Evolutionary conservation across 1,140 invertebrate genomes (phyloP).

Genomic region (Diuraphis noxia): DNA sequence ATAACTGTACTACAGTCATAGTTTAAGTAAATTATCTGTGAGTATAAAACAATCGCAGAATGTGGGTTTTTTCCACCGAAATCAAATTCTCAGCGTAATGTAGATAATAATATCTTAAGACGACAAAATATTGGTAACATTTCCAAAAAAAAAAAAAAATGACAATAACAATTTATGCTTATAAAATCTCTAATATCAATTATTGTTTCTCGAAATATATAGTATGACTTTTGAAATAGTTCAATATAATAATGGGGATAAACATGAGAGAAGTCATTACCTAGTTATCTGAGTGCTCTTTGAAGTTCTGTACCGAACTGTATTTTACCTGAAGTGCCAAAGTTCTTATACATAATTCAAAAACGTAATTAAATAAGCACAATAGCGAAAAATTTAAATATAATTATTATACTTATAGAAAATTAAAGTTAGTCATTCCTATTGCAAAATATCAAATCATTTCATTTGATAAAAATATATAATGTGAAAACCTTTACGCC

Average conservation of each 20-base stretch:
- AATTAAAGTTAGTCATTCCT: neutral
- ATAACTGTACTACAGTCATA: neutral
- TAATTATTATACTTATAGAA: neutral
- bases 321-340: neutral
- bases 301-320: constrained; percentile 9
- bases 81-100: neutral
- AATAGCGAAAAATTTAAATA: neutral
- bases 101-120: neutral
- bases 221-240: neutral
- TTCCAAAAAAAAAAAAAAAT: no score
- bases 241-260: neutral
- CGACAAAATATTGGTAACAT: neutral
- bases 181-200: neutral
- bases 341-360: neutral
- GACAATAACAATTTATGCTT: neutral
- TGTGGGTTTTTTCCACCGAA: neutral
- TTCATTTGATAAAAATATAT: neutral
- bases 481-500: neutral
- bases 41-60: neutral
- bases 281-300: neutral
- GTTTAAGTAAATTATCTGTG: neutral
- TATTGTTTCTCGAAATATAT: neutral
- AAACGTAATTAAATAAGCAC: neutral
- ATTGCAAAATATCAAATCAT: neutral
- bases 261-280: neutral